These are phyloP conservation scores for Bombus cullumanus DNA, from an alignment of 1,140 invertebrate genomes.

Conservation along the genomic window DNA sequence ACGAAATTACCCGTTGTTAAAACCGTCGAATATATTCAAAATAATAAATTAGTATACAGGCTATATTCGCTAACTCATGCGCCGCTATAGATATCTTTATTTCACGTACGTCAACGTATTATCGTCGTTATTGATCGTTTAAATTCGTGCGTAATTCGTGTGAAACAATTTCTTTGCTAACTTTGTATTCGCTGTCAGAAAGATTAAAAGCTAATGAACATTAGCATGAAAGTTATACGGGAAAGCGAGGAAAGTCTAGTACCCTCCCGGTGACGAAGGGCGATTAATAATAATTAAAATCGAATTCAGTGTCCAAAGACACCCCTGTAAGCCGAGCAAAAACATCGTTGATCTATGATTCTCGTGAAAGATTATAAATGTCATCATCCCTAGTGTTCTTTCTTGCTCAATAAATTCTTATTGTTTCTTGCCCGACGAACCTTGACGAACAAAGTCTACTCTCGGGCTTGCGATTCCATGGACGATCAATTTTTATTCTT, in stretches of 20 bases:
- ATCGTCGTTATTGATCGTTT: not conserved
- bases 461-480: constrained; percentile 43
- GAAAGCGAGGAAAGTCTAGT: too few species aligned
- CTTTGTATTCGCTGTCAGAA: not conserved
- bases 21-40: too few species aligned
- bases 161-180: not conserved
- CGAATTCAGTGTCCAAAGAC: constrained; percentile 71
- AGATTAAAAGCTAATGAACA: not conserved
- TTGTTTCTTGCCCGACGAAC: constrained; percentile 63
- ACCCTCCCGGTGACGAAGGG: constrained; percentile 37
- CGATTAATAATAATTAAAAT: constrained; percentile 80
- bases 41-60: too few species aligned
- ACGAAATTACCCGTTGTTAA: too few species aligned
- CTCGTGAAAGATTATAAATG: constrained; percentile 73
- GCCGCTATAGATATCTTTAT: too few species aligned
- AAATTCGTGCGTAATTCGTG: not conserved
- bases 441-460: constrained; percentile 55
- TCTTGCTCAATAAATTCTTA: constrained; percentile 64
- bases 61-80: too few species aligned
- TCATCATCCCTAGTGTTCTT: constrained; percentile 57
- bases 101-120: too few species aligned
- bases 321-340: constrained; percentile 75
- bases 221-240: not conserved
- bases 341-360: constrained; percentile 77
- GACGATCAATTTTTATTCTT: constrained; percentile 56